phyloP scores from a whole-genome alignment of 2,797 vertebrate species.

The Aldrovandia affinis region DNA sequence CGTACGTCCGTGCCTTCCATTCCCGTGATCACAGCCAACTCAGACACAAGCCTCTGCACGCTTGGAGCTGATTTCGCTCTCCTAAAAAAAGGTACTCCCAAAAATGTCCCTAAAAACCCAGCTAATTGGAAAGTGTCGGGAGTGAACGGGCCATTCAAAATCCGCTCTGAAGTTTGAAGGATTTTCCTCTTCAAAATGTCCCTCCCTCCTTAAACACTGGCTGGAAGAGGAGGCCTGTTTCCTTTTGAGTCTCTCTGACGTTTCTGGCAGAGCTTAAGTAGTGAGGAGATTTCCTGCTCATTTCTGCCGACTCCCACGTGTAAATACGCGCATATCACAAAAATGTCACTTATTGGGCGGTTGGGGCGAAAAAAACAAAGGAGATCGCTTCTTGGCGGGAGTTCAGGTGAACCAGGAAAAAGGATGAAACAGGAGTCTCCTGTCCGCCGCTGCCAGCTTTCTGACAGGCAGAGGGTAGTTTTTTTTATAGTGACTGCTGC shows the following conservation, averaged over 20 bases:
- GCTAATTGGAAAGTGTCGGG: neutral
- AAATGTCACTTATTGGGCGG: constrained; percentile 35
- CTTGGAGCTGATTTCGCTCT: neutral
- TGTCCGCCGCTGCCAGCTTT: constrained; percentile 23
- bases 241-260: neutral
- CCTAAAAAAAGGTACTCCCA: neutral
- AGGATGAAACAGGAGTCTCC: constrained; percentile 31
- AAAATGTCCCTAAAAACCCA: neutral
- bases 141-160: neutral
- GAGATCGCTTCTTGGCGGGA: constrained; percentile 13
- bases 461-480: constrained; percentile 27
- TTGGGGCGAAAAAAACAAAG: constrained; percentile 21
- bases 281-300: constrained; percentile 17
- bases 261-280: constrained; percentile 16
- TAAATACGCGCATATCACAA: constrained; percentile 37
- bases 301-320: constrained; percentile 35
- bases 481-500: constrained; percentile 42
- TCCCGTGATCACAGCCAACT: neutral
- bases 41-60: neutral
- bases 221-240: neutral
- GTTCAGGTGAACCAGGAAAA: constrained; percentile 30
- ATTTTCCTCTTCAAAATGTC: neutral
- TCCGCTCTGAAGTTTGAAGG: neutral
- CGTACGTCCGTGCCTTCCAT: neutral
- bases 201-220: neutral